Evolutionary conservation across 1,140 invertebrate species (phyloP).

Genomic region (Drosophila santomea): DNA sequence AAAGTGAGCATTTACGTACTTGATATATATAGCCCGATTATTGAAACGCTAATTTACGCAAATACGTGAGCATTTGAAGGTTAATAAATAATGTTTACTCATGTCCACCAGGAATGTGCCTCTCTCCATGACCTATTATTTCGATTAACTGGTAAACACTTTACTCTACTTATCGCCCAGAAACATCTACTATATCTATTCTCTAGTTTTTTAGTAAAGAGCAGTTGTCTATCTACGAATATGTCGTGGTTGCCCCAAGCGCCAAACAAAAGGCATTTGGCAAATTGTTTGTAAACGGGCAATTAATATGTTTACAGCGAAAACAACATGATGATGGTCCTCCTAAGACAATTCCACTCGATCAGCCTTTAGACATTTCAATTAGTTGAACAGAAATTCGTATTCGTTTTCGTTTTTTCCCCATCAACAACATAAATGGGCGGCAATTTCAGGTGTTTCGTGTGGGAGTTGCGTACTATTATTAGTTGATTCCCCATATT

Average conservation of each 20-base stretch:
- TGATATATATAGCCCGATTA: conserved; percentile 31
- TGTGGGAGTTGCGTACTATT: conserved; percentile 3
- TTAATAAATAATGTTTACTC: conserved; percentile 28
- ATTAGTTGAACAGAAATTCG: conserved; percentile 13
- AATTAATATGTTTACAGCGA: conserved; percentile 52
- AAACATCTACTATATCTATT: conserved; percentile 23
- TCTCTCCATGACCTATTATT: conserved; percentile 53
- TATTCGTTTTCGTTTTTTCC: not conserved
- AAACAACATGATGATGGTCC: conserved; percentile 19
- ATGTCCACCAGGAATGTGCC: conserved; percentile 20
- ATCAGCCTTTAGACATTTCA: conserved; percentile 7
- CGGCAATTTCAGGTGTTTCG: conserved; percentile 21
- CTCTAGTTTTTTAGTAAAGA: conserved; percentile 23
- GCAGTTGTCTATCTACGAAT: conserved; percentile 20
- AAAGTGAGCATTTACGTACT: conserved; percentile 14
- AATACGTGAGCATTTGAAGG: conserved; percentile 49
- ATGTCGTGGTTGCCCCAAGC: not conserved
- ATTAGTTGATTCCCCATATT: conserved; percentile 30
- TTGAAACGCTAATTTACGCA: conserved; percentile 49
- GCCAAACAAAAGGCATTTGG: conserved; percentile 41
- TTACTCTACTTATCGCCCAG: conserved; percentile 47
- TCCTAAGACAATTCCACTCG: conserved; percentile 8
- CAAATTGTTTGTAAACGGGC: conserved; percentile 53
- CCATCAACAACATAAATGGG: not conserved
- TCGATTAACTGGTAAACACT: conserved; percentile 71